These are phyloP conservation scores for Myrmecobius fasciatus DNA, from an alignment of 2,113 vertebrate species.

Conservation along the genomic window DNA sequence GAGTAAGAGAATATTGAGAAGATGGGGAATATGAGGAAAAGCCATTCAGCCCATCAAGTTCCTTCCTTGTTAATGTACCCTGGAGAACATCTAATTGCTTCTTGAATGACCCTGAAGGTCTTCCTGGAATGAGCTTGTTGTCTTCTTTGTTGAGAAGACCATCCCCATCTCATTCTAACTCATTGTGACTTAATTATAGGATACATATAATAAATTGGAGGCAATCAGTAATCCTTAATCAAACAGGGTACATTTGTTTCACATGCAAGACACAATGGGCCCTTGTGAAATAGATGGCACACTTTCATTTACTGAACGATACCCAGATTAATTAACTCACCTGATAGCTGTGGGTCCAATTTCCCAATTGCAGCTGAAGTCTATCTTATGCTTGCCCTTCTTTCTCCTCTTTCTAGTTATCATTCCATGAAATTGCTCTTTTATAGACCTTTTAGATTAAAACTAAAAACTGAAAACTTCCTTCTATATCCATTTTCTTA, in stretches of 20 bases:
- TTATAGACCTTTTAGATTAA: constrained; percentile 59
- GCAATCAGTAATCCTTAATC: constrained; percentile 85
- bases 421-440: constrained; percentile 53
- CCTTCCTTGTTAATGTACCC: constrained; percentile 79
- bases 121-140: constrained; percentile 87
- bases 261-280: constrained; percentile 82
- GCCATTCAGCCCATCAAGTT: constrained; percentile 65
- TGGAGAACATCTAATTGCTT: constrained; percentile 87
- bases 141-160: constrained; percentile 83
- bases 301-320: constrained; percentile 86
- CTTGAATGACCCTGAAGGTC: constrained; percentile 86
- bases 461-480: constrained; percentile 53
- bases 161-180: constrained; percentile 84
- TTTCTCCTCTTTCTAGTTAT: constrained; percentile 55
- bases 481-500: neutral
- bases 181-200: constrained; percentile 88
- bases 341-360: constrained; percentile 83
- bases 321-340: constrained; percentile 88
- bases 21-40: constrained; percentile 72
- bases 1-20: constrained; percentile 69
- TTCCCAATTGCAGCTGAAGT: constrained; percentile 79
- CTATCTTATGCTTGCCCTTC: constrained; percentile 62
- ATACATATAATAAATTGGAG: constrained; percentile 88
- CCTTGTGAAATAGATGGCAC: constrained; percentile 85
- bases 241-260: constrained; percentile 83